Base-by-base conservation (phyloP, 1,140 invertebrate species). In the Harlomillsia oculata region DNA sequence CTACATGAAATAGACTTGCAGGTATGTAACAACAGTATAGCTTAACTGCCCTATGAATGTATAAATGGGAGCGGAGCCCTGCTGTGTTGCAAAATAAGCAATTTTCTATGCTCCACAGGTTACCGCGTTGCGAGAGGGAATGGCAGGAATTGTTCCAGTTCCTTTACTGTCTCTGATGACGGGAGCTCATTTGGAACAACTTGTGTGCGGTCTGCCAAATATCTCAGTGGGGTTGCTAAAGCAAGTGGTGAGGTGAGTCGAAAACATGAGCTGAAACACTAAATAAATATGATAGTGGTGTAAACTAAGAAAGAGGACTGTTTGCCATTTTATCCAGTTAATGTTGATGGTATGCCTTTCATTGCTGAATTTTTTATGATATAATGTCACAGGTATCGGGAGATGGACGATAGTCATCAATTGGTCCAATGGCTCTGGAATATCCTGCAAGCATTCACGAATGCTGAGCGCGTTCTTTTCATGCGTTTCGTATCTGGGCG, bases 401-500 rank as follows among this genome's bases (percentile, higher is more conserved):
- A 82, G 63, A 70, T 83, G 56, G 79, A 82, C 63, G 80, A 81
- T 65, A 76, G 71, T 48, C 74, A 77, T 66, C 71, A 75, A 48
- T 66, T 83, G 16, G 77, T 82, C 1, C 71, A 76, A 54, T 83
- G 81, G 81, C 69, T 84, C 37, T 84, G 81, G 81, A 70, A 74
- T 37, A 78, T 81, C 32, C 70, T 84, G 44, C 79, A 82, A 65
- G 71, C 69, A 28, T 82, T 84, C 67, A 77, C 74, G 3, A 80
- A 82, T 69, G 73, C 75, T 20, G 81, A 83, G 66, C 69, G 80
- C 46, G 80, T 82, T 25, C 71, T 83, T 30, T 84, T 84, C 66
- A 77, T 84, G 72, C 69, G 81, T 52, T 83, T 83, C 71, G 81
- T 84, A 2, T 82, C 79, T 18, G 81, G 81, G 5, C 67, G 81